A percentile compares a stretch with the other conserved stretches of the same genome.
phyloP scores from a whole-genome alignment of 2,888 invertebrate species.

The Aspidiotus rigidus region DNA sequence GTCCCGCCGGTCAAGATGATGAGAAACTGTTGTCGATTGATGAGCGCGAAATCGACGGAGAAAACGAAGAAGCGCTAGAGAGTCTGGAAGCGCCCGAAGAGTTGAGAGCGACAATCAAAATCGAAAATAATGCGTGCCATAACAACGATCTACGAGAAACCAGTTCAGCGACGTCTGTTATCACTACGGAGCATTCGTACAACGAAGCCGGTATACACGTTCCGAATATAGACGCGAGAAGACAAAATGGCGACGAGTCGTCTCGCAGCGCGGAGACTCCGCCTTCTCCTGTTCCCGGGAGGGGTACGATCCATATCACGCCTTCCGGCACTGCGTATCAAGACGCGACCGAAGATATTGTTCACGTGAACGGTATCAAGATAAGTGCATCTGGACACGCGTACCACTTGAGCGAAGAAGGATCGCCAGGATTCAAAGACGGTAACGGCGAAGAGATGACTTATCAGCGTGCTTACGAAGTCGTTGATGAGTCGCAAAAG shows the following conservation, averaged over 20 bases:
- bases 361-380: background rate
- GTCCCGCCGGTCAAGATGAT: too few species aligned
- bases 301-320: constrained; percentile 19
- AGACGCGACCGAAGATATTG: constrained; percentile 10
- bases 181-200: constrained; percentile 16
- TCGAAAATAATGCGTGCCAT: background rate
- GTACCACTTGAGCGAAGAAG: constrained; percentile 15
- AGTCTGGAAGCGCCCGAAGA: constrained; percentile 3
- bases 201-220: constrained; percentile 21
- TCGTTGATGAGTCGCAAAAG: constrained; percentile 1
- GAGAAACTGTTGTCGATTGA: background rate
- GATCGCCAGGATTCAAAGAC: constrained; percentile 1
- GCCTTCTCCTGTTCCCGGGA: constrained; percentile 21
- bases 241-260: constrained; percentile 25
- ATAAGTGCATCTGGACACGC: background rate
- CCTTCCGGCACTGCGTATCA: constrained; percentile 12
- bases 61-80: background rate
- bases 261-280: constrained; percentile 18
- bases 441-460: constrained; percentile 13
- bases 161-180: constrained; percentile 24
- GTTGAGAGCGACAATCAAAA: background rate
- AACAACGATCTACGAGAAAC: background rate
- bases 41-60: background rate
- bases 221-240: constrained; percentile 25
- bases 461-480: constrained; percentile 25